A percentile compares a stretch with the other conserved stretches of the same genome.
Evolutionary conservation across 2,797 vertebrate species (phyloP).

Genomic region (Hemitrygon akajei): DNA sequence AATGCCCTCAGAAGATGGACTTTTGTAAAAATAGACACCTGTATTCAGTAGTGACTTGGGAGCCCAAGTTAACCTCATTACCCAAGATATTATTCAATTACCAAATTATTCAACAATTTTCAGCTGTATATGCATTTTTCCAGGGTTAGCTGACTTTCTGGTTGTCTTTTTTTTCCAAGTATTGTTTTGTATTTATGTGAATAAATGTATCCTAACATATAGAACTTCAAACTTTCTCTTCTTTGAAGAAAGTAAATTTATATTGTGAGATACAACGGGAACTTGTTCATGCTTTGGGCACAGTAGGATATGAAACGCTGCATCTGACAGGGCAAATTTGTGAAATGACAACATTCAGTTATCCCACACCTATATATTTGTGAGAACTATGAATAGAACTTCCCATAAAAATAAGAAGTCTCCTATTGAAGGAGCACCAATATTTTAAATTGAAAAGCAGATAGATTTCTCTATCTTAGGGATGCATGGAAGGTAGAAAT

Average conservation of each 20-base stretch:
- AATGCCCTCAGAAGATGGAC: neutral
- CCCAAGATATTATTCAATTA: neutral
- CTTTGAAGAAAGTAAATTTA: too few relatives aligned
- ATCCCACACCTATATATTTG: neutral
- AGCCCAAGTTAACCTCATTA: neutral
- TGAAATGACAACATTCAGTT: neutral
- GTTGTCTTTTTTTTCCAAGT: neutral
- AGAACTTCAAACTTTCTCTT: too few relatives aligned
- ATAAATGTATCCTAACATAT: neutral
- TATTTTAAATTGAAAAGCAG: neutral
- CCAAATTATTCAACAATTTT: neutral
- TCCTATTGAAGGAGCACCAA: neutral
- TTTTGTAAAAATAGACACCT: neutral
- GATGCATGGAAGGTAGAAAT: neutral
- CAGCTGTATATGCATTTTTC: neutral
- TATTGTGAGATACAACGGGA: too few relatives aligned
- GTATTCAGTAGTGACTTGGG: neutral
- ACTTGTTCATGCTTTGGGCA: too few relatives aligned
- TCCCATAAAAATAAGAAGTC: neutral
- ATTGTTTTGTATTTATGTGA: neutral
- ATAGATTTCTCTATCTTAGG: neutral
- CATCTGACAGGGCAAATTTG: neutral
- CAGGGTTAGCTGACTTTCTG: neutral
- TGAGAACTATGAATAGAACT: neutral
- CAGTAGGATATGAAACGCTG: neutral